Conservation (phyloP, 2,113 vertebrate species). For the Hypocryptadius cinnamomeus region DNA sequence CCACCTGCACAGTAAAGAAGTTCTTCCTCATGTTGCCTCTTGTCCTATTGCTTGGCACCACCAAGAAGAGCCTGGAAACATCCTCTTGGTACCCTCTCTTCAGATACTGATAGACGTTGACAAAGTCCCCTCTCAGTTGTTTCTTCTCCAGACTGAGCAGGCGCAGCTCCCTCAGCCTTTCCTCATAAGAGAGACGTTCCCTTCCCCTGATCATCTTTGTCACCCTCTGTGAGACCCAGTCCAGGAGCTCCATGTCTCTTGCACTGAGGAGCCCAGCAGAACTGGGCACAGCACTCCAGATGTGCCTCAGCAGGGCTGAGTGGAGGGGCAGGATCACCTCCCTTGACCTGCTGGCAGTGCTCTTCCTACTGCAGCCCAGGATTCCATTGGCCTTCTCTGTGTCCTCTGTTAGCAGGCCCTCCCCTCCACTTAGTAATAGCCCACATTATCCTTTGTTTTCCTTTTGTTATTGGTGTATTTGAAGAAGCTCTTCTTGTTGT, state of each 20-base stretch:
- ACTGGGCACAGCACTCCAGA: not conserved
- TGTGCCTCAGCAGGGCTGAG: not conserved
- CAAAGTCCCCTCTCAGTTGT: accelerated
- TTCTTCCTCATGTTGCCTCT: not conserved
- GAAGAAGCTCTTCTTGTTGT: not conserved
- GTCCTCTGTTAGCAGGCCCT: not conserved
- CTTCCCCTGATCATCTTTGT: not conserved
- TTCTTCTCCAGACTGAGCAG: not conserved
- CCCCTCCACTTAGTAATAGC: not conserved
- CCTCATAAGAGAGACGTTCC: not conserved
- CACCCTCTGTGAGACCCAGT: not conserved
- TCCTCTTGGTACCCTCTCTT: not conserved
- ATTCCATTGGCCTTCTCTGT: not conserved
- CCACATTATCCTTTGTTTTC: not conserved
- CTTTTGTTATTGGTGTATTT: not conserved
- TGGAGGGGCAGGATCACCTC: not conserved
- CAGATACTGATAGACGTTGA: not conserved
- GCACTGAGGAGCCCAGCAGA: not conserved
- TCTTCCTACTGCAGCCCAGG: not conserved
- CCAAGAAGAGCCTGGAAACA: not conserved
- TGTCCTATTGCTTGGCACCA: not conserved
- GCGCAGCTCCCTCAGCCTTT: not conserved
- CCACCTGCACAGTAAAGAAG: not conserved
- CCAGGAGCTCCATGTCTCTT: not conserved
- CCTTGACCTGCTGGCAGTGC: not conserved